phyloP scores from a whole-genome alignment of 2,113 vertebrate genomes.

The Cinclus cinclus region DNA sequence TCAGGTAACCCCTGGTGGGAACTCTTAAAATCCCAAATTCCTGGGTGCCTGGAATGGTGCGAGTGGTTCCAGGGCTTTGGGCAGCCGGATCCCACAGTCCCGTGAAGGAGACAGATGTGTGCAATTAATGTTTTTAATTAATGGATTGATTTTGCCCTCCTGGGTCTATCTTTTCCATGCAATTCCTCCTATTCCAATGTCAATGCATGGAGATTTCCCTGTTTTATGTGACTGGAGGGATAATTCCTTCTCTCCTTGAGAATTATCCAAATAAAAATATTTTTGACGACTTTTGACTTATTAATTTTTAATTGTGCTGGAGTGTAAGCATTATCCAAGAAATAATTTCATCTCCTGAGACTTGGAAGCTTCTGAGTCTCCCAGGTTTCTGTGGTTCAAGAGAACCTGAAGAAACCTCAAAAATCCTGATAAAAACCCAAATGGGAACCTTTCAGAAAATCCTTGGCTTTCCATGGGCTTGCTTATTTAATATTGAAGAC shows the following conservation, averaged over 20 bases:
- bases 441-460: not conserved
- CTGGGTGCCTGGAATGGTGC: rapidly evolving
- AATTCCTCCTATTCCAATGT: not conserved
- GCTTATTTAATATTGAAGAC: not conserved
- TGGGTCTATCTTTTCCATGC: rapidly evolving
- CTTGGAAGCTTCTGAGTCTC: not conserved
- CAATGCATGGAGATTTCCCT: not conserved
- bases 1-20: not conserved
- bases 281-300: not conserved
- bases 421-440: not conserved
- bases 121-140: not conserved
- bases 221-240: rapidly evolving
- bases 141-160: not conserved
- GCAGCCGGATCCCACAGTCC: not conserved
- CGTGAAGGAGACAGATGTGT: not conserved
- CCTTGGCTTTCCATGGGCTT: not conserved
- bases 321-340: not conserved
- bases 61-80: not conserved
- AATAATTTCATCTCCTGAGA: not conserved
- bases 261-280: not conserved
- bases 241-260: not conserved
- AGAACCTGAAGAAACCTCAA: not conserved
- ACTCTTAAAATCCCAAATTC: not conserved
- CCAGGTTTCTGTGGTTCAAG: not conserved
- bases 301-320: not conserved